A percentile compares a stretch with the other conserved stretches of the same genome.
Conservation (phyloP, 2,113 vertebrate genomes). For the Martes martes region DNA sequence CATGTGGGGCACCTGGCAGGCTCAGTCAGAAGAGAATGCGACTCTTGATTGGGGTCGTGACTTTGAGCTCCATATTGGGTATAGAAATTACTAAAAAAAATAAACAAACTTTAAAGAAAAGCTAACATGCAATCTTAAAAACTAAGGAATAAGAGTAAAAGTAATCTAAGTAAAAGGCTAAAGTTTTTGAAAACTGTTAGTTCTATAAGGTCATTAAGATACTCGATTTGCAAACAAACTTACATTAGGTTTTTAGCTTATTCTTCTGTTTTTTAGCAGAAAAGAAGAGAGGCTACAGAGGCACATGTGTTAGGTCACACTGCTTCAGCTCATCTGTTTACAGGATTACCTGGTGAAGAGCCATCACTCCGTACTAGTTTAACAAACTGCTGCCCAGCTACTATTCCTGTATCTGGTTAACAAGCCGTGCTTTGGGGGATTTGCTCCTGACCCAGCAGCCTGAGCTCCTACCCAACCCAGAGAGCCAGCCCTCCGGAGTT, state of each 20-base stretch:
- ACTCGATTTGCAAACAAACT: not conserved
- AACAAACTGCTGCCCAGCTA: not conserved
- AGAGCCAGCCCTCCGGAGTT: not conserved
- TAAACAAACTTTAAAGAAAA: not conserved
- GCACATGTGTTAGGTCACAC: not conserved
- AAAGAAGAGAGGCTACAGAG: not conserved
- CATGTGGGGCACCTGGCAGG: not conserved
- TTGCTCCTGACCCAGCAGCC: not conserved
- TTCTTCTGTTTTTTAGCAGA: not conserved
- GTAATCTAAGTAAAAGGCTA: not conserved
- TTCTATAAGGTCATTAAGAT: not conserved
- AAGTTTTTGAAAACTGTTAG: not conserved
- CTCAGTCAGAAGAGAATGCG: not conserved
- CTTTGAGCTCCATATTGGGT: not conserved
- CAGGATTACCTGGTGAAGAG: not conserved
- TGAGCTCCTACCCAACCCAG: not conserved
- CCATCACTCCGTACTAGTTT: not conserved
- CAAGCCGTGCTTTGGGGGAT: not conserved
- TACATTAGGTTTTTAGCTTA: not conserved
- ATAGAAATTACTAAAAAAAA: not conserved
- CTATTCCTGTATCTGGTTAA: not conserved
- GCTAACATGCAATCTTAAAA: not conserved
- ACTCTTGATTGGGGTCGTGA: not conserved
- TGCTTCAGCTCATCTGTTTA: not conserved
- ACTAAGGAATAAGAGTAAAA: not conserved